Percentiles rank a stretch among this genome's conserved stretches.
phyloP scores from a whole-genome alignment of 2,797 vertebrate species.

The Picus viridis region DNA sequence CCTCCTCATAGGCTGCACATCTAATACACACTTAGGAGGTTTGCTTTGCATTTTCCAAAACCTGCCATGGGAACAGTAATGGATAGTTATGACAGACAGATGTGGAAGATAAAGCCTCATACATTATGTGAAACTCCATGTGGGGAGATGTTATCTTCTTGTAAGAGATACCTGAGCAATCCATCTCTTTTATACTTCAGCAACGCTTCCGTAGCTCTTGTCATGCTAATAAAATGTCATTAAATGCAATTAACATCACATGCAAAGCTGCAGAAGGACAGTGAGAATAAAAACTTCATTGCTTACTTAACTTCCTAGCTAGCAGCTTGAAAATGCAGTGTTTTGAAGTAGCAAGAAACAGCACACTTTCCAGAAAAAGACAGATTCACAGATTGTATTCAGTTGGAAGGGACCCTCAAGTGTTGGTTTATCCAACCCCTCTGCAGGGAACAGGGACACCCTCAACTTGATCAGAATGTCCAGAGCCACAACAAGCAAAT shows the following conservation, averaged over 20 bases:
- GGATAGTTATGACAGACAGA: background rate
- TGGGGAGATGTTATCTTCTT: background rate
- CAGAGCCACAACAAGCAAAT: no score
- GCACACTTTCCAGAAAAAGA: background rate
- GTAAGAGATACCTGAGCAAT: background rate
- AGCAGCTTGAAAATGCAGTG: background rate
- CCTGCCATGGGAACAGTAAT: background rate
- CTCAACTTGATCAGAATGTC: no score
- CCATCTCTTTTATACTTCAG: background rate
- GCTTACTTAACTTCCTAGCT: background rate
- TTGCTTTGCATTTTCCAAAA: background rate
- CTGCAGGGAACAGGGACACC: no score
- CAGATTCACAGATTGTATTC: no score
- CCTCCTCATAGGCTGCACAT: background rate
- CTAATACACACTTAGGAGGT: background rate
- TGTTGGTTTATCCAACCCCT: no score
- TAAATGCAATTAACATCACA: background rate
- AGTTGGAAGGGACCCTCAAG: no score
- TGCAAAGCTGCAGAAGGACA: background rate
- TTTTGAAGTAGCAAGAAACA: background rate
- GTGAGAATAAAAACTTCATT: background rate
- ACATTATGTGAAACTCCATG: background rate
- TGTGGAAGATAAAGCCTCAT: background rate
- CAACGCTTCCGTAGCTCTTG: background rate
- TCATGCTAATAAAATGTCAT: background rate